These are phyloP conservation scores for Pseudomyrmex gracilis DNA, from an alignment of 1,140 invertebrate species.

Conservation along the genomic window DNA sequence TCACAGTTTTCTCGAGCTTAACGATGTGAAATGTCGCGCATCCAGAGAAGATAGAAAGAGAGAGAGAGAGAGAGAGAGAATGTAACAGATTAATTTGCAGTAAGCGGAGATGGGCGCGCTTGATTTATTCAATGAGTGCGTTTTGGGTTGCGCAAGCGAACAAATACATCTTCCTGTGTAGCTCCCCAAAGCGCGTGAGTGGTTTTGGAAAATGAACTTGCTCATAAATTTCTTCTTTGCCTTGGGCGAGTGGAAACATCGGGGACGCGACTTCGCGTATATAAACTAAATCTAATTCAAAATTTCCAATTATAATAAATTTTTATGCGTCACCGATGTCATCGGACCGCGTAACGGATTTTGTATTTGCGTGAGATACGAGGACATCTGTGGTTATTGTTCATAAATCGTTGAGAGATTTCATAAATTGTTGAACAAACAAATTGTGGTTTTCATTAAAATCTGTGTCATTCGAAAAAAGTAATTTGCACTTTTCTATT, in stretches of 20 bases:
- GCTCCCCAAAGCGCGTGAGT: not conserved
- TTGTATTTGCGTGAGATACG: not conserved
- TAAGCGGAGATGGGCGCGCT: not conserved
- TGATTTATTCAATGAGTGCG: slow-evolving; percentile 48
- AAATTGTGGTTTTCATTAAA: not conserved
- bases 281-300: not conserved
- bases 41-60: no score
- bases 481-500: not conserved
- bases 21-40: slow-evolving; percentile 5
- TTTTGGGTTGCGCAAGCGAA: slow-evolving; percentile 8
- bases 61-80: no score
- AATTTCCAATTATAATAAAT: slow-evolving; percentile 60
- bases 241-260: slow-evolving; percentile 15
- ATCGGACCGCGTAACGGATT: not conserved
- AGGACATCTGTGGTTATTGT: not conserved
- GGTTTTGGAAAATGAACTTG: slow-evolving; percentile 42
- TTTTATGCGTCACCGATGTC: slow-evolving; percentile 23
- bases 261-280: slow-evolving; percentile 5
- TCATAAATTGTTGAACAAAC: not conserved
- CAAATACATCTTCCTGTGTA: slow-evolving; percentile 35
- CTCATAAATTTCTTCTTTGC: slow-evolving; percentile 50
- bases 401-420: not conserved
- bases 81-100: slow-evolving; percentile 53
- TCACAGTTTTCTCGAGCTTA: not conserved
- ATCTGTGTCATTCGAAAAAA: not conserved